Evolutionary conservation across 2,113 vertebrate genomes (phyloP).

Genomic region (Notarius lentiginosus): DNA sequence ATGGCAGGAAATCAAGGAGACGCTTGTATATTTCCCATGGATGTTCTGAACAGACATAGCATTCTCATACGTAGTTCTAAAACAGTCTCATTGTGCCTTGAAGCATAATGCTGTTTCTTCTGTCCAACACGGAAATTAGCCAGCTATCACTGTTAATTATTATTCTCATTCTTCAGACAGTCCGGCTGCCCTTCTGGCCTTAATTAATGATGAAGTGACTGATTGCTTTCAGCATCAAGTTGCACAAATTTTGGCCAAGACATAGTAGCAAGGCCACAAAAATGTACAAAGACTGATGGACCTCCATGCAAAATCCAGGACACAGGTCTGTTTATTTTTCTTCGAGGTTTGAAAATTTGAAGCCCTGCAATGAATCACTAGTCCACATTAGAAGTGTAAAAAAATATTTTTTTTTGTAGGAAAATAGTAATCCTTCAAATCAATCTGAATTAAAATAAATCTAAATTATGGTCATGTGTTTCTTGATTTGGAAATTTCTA

Average conservation of each 20-base stretch:
- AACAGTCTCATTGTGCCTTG: constrained; percentile 42
- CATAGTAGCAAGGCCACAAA: not conserved
- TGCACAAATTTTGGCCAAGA: constrained; percentile 24
- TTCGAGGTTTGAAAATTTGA: not conserved
- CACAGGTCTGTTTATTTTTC: not conserved
- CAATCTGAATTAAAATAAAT: not conserved
- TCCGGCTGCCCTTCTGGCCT: constrained; percentile 27
- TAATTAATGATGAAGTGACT: constrained; percentile 18
- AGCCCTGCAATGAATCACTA: not conserved
- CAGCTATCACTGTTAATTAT: constrained; percentile 47
- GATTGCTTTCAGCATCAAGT: constrained; percentile 36
- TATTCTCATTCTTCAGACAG: constrained; percentile 40
- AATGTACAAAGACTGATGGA: not conserved
- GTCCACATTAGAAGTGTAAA: not conserved
- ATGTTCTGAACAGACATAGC: constrained; percentile 13
- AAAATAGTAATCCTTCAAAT: not conserved
- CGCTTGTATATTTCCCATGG: constrained; percentile 8
- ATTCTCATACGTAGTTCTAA: constrained; percentile 40
- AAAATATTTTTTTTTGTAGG: not conserved
- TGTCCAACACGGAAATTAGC: constrained; percentile 42
- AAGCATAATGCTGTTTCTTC: constrained; percentile 31
- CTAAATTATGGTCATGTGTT: too few species aligned
- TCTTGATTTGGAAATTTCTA: not conserved
- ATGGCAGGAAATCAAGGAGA: constrained; percentile 42
- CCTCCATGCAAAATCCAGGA: not conserved